Conservation (phyloP, 2,797 vertebrate species). For the Hoplostethus atlanticus region DNA sequence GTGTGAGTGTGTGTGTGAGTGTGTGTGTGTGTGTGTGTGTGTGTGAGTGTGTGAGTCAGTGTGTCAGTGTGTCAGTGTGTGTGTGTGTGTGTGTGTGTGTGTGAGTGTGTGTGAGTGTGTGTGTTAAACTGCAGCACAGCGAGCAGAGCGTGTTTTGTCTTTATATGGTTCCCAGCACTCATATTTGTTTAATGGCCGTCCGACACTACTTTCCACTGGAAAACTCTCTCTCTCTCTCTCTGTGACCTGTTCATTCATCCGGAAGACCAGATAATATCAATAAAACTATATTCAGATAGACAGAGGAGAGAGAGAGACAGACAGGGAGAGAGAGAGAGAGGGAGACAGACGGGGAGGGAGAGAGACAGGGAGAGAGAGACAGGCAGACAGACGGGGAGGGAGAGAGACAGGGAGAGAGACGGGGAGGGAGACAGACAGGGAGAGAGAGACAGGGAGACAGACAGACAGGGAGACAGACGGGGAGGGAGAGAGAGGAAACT, state of each 20-base stretch:
- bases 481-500: neutral
- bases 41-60: too few species aligned
- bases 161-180: constrained; percentile 71
- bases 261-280: neutral
- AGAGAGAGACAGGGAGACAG: neutral
- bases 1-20: too few species aligned
- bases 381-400: too few species aligned
- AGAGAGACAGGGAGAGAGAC: neutral
- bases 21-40: too few species aligned
- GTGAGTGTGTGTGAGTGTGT: neutral
- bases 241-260: neutral
- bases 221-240: constrained; percentile 3
- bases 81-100: constrained; percentile 8
- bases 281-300: neutral
- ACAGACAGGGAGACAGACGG: neutral
- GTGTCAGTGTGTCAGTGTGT: neutral
- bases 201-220: neutral
- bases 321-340: neutral
- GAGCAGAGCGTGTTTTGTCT: constrained; percentile 69
- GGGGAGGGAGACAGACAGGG: neutral
- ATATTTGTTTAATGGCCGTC: constrained; percentile 48
- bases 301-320: too few species aligned
- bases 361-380: neutral
- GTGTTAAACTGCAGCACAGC: constrained; percentile 39
- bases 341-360: neutral